phyloP scores from a whole-genome alignment of 2,888 invertebrate species.

The Eilema caniola region DNA sequence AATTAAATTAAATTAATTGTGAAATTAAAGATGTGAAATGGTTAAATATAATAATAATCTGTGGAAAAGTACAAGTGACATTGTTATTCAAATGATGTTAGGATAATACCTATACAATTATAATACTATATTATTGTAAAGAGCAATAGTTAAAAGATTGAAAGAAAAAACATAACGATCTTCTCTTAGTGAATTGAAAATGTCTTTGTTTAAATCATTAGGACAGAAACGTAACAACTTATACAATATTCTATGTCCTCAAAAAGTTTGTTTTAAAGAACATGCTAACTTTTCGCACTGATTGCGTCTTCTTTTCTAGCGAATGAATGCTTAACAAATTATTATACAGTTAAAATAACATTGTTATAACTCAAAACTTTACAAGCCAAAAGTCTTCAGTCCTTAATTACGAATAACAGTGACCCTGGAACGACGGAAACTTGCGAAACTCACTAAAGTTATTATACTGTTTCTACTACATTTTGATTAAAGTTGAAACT shows the following conservation, averaged over 20 bases:
- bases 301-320: neutral
- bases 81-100: no score
- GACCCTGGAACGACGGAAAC: neutral
- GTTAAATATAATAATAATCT: no score
- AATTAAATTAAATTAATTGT: no score
- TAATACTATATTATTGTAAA: no score
- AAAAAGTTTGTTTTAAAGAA: neutral
- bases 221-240: neutral
- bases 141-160: no score
- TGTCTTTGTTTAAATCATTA: neutral
- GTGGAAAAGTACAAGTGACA: no score
- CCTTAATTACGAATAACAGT: neutral
- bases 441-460: neutral
- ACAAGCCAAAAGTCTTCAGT: neutral
- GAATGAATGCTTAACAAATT: neutral
- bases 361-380: neutral
- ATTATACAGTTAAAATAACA: neutral
- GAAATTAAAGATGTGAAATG: no score
- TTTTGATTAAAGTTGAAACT: neutral
- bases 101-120: no score
- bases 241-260: neutral
- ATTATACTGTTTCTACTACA: constrained; percentile 1
- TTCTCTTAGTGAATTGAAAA: no score
- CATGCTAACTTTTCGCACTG: neutral
- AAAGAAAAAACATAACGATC: no score